Base-by-base conservation (phyloP, 2,113 vertebrate genomes). In the Microcebus murinus region DNA sequence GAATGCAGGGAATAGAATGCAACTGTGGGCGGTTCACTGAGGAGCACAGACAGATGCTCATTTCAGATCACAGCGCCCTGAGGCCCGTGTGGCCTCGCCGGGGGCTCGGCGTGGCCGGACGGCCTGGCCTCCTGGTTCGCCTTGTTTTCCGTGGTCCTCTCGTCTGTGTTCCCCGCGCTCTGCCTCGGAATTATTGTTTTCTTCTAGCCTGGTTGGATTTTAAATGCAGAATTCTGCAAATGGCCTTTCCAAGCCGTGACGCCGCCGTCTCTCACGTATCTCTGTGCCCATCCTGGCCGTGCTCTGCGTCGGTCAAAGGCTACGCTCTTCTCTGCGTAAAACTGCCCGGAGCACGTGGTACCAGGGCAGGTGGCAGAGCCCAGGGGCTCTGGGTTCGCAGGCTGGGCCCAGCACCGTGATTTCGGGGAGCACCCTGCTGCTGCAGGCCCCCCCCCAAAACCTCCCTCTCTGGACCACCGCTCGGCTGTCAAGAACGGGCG, bases 111-210 rank as follows among this genome's bases (percentile, higher is more conserved):
- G 21, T 39, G 17, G 1, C 11, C 7, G 6, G 63, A 3, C 34
- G 8, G 17, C 4, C n/a, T 13, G 0, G 13, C 15, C 55, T 48
- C 5, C 55, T 48, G 20, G 0, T 21, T 10, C 6, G 0, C 29
- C 73, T 11, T 29, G 13, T 27, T 20, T 59, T 59, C 36, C 14
- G 3, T 27, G 55, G 25, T 27, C 55, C 55, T 17, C 79, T 42
- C n/a, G 39, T 81, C 10, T 20, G 25, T 1, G 2, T 36, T 36
- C n/a, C 7, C 5, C 2, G 12, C 25, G 9, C 29, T 42, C 12
- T 2, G 29, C 36, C 0, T 31, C 12, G 1, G 59, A 9, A 50
- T 12, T 8, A 1, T 0, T 11, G 0, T 13, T 52, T 39, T 25
- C 29, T 67, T 25, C 77, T 31, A 27, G 4, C 63, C 61, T 18